Evolutionary conservation across 1,140 invertebrate species (phyloP), one percentile per base, ranked within the genome.

Genomic region (Cepaea nemoralis): DNA sequence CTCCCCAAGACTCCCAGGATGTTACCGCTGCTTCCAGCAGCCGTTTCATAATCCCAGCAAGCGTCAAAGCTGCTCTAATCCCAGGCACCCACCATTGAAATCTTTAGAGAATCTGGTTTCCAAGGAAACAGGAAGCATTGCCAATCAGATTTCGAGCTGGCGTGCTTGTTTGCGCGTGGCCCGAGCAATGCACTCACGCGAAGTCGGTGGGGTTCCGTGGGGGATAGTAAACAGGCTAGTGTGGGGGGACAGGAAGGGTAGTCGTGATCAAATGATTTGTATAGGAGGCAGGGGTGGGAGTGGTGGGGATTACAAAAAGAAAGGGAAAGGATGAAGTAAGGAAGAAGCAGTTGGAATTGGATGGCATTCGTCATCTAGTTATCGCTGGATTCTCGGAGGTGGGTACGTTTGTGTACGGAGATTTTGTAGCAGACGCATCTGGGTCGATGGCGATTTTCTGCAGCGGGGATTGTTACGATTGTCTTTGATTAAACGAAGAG

Each of bases 141-240:
- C 69, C 69, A 70, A 70, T 70, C 69, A 70, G 69, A 70, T 70
- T 19, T 42, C 35, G 22, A 42, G 69, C 69, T 42, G 69, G 69
- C 69, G 24, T 70, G 69, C 40, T 70, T 70, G 69, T 70, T 70
- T 70, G 69, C 69, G 69, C 69, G 69, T 70, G 69, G 35, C 69
- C 37, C 40, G 35, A 70, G 22, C 69, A 40, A 22, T 8, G 69
- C 69, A 70, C 69, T 70, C 69, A 42, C 69, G 40, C 40, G 69
- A 70, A n/a, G 1, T n/a, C 69, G 22, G 19, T 22, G 37, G 69
- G 69, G 27, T 70, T 70, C 40, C 40, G 1, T 70, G 12, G 69
- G 37, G 24, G 73, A 50, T 10, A 48, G 42, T 16, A 35, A 50
- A 50, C 16, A 35, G 45, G 3, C 19, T n/a, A 50, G 73, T 48